These are phyloP conservation scores for Cepphus grylle DNA, from an alignment of 2,113 vertebrate species.

Conservation along the genomic window DNA sequence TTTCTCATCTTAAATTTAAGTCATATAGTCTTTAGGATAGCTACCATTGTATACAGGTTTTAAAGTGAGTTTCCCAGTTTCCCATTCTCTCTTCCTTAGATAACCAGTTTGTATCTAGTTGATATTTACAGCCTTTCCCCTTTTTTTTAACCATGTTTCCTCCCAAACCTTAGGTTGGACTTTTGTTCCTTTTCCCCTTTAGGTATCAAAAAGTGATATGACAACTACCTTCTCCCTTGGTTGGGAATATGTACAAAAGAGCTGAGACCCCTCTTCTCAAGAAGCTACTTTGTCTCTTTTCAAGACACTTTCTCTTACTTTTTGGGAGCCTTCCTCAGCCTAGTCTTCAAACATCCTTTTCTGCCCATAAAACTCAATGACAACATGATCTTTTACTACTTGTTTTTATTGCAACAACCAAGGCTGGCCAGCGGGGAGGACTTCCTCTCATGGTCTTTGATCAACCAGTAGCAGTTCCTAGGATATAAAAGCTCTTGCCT, in stretches of 20 bases:
- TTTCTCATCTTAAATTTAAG: background rate
- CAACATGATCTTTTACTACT: background rate
- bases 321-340: background rate
- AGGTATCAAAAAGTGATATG: background rate
- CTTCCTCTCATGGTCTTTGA: background rate
- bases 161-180: background rate
- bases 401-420: background rate
- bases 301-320: background rate
- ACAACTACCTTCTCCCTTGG: background rate
- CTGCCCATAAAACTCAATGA: background rate
- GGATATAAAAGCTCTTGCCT: background rate
- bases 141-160: background rate
- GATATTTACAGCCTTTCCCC: background rate
- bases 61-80: background rate
- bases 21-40: background rate
- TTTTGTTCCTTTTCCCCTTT: background rate
- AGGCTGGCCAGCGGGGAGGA: rapidly evolving
- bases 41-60: background rate
- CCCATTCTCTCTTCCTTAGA: background rate
- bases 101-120: background rate
- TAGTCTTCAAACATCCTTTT: background rate
- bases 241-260: background rate
- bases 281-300: background rate
- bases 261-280: background rate
- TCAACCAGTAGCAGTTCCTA: background rate